Evolutionary conservation across 2,797 vertebrate species (phyloP).

Genomic region (Atherinosoma microstoma): DNA sequence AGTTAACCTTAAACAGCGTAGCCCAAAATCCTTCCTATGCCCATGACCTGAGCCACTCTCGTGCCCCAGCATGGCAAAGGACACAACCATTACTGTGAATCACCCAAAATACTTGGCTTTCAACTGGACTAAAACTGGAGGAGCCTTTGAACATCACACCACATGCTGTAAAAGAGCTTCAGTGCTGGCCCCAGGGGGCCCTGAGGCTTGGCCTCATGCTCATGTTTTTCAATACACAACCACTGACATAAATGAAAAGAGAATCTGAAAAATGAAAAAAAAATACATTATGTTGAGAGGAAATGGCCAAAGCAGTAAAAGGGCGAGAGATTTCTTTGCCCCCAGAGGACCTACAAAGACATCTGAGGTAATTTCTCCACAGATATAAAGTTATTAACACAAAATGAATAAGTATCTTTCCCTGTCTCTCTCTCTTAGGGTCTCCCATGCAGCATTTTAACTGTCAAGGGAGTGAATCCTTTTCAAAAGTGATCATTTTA

Average conservation of each 20-base stretch:
- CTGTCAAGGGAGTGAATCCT: slow-evolving; percentile 52
- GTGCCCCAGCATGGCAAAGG: slow-evolving; percentile 49
- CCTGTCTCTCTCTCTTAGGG: slow-evolving; percentile 40
- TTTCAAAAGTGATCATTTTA: slow-evolving; percentile 72
- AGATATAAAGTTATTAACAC: slow-evolving; percentile 71
- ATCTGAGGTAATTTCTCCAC: slow-evolving; percentile 66
- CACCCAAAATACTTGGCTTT: slow-evolving; percentile 68
- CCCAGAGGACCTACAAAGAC: slow-evolving; percentile 58
- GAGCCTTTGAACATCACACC: slow-evolving; percentile 68
- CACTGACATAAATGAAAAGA: slow-evolving; percentile 69
- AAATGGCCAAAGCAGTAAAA: slow-evolving; percentile 47
- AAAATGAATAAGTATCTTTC: slow-evolving; percentile 69
- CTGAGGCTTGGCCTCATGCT: slow-evolving; percentile 48
- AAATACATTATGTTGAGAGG: slow-evolving; percentile 29
- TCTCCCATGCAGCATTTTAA: slow-evolving; percentile 44
- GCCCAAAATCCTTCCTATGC: slow-evolving; percentile 27
- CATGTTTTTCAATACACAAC: slow-evolving; percentile 75
- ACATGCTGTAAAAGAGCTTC: slow-evolving; percentile 55
- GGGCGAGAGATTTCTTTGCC: slow-evolving; percentile 49
- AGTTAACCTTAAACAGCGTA: slow-evolving; percentile 45
- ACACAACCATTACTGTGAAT: slow-evolving; percentile 60
- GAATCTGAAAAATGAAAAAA: slow-evolving; percentile 51
- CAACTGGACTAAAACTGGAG: slow-evolving; percentile 55
- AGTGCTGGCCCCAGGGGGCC: slow-evolving; percentile 52
- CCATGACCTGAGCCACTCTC: slow-evolving; percentile 33